Conservation (phyloP, 2,888 invertebrate species). For the Trichacis sp. region DNA sequence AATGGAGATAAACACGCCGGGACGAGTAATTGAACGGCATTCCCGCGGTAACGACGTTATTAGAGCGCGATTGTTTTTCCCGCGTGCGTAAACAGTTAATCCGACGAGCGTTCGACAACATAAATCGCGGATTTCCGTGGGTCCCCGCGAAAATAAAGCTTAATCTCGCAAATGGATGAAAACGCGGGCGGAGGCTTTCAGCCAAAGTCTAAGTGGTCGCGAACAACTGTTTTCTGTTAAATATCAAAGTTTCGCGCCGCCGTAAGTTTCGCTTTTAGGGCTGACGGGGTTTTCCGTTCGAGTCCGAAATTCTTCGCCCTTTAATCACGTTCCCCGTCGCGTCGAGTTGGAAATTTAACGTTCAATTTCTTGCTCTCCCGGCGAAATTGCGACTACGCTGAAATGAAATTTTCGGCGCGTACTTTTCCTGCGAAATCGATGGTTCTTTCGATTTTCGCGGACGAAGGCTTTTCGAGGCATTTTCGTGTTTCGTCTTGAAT, state of each 20-base stretch:
- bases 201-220: conserved; percentile 49
- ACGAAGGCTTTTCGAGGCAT: neutral
- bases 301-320: neutral
- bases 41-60: neutral
- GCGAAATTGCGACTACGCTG: neutral
- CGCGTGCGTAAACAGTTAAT: conserved; percentile 20
- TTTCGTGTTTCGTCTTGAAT: neutral
- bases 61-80: neutral
- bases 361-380: neutral
- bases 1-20: neutral
- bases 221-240: conserved; percentile 44
- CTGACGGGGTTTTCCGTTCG: neutral
- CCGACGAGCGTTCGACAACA: conserved; percentile 29
- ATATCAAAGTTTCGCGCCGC: conserved; percentile 40
- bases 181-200: conserved; percentile 48
- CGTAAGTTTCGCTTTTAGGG: neutral
- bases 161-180: conserved; percentile 43
- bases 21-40: neutral
- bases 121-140: conserved; percentile 32
- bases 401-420: neutral
- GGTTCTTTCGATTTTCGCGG: neutral
- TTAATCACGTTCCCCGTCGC: neutral
- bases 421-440: neutral
- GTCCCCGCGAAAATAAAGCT: conserved; percentile 37
- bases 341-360: neutral